Percentiles rank a stretch among this genome's conserved stretches.
Evolutionary conservation across 2,797 vertebrate genomes (phyloP).

Genomic region (Cyprinella venusta): DNA sequence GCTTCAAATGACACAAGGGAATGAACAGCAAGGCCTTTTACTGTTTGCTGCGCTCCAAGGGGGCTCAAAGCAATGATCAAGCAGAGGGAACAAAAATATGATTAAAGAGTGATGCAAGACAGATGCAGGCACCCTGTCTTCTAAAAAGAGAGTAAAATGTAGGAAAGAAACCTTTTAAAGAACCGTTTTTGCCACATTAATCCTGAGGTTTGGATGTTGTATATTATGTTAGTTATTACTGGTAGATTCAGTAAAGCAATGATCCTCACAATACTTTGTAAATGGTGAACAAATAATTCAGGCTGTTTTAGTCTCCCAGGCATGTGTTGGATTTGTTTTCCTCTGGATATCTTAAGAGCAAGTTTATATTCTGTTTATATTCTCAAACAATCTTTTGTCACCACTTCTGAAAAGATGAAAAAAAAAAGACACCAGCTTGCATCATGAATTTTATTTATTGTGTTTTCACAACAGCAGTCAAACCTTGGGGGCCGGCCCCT

Average conservation of each 20-base stretch:
- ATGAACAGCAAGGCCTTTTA: slow-evolving; percentile 39
- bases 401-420: slow-evolving; percentile 5
- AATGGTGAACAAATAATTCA: background rate
- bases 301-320: background rate
- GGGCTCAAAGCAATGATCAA: slow-evolving; percentile 31
- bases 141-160: background rate
- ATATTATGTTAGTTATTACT: background rate
- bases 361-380: background rate
- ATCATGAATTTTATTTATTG: slow-evolving; percentile 45
- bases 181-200: background rate
- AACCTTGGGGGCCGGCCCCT: slow-evolving; percentile 40
- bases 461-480: slow-evolving; percentile 43
- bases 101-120: slow-evolving; percentile 49
- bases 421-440: slow-evolving; percentile 6
- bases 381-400: slow-evolving; percentile 3
- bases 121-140: slow-evolving; percentile 48
- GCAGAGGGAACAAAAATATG: slow-evolving; percentile 38
- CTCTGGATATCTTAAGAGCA: background rate
- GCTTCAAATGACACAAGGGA: slow-evolving; percentile 43
- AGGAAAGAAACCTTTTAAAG: background rate
- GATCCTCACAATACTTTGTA: background rate
- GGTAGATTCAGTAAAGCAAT: background rate
- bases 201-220: background rate
- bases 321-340: background rate
- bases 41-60: slow-evolving; percentile 40